A percentile compares a stretch with the other conserved stretches of the same genome.
phyloP scores from a whole-genome alignment of 2,888 invertebrate species.

The Adelognathus sp. region DNA sequence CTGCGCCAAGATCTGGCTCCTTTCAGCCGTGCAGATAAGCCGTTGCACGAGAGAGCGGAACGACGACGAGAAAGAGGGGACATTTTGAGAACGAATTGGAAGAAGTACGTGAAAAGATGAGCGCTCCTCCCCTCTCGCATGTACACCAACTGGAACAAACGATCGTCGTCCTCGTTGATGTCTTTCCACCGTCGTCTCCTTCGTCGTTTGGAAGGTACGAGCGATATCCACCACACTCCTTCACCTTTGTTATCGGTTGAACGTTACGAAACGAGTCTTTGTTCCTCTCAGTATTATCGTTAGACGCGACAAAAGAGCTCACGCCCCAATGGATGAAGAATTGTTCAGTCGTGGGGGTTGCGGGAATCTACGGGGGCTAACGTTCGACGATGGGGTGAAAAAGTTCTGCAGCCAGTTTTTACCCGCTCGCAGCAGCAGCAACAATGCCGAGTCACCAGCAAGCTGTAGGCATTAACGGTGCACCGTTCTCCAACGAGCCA shows the following conservation, averaged over 20 bases:
- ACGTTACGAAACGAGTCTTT: conserved; percentile 19
- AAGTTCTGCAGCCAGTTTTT: conserved; percentile 5
- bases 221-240: neutral
- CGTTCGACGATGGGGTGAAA: conserved; percentile 1
- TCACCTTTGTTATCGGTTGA: conserved; percentile 33
- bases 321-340: neutral
- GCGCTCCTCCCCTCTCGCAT: neutral
- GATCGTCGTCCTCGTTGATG: conserved; percentile 1
- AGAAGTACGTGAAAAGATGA: neutral
- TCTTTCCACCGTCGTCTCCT: neutral
- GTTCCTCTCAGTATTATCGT: conserved; percentile 37
- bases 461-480: neutral
- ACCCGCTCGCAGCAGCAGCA: conserved; percentile 24
- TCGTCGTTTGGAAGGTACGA: neutral
- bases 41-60: neutral
- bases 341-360: neutral
- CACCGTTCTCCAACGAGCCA: conserved; percentile 7
- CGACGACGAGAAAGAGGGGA: neutral
- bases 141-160: conserved; percentile 1
- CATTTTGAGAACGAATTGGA: neutral
- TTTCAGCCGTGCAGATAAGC: conserved; percentile 15
- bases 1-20: neutral
- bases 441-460: neutral
- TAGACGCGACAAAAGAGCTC: conserved; percentile 21
- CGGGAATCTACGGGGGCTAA: neutral